A percentile compares a stretch with the other conserved stretches of the same genome.
phyloP scores from a whole-genome alignment of 2,113 vertebrate species.

The Cnemophilus loriae region DNA sequence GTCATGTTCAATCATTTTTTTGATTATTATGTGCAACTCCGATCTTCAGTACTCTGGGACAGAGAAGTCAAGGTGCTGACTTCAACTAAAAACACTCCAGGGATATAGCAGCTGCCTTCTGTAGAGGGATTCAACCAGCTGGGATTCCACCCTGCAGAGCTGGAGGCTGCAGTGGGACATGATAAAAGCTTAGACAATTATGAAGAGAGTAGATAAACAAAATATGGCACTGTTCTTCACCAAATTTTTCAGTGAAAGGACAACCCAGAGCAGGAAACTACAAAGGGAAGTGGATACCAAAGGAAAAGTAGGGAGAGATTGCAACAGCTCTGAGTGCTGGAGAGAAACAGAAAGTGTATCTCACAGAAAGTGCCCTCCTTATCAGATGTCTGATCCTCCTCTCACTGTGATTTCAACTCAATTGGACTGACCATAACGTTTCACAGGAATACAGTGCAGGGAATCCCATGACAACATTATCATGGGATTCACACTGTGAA shows the following conservation, averaged over 20 bases:
- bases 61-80: neutral
- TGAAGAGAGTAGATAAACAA: neutral
- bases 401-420: neutral
- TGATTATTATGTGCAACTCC: neutral
- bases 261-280: neutral
- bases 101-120: neutral
- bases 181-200: neutral
- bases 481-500: neutral
- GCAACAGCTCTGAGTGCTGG: neutral
- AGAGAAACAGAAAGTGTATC: neutral
- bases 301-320: neutral
- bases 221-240: neutral
- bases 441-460: neutral
- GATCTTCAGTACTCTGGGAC: neutral
- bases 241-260: neutral
- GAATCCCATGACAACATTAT: neutral
- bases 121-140: neutral
- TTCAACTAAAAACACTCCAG: neutral
- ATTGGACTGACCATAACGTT: neutral
- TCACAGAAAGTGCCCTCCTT: neutral
- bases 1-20: neutral
- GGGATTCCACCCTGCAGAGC: neutral
- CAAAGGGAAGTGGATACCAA: neutral
- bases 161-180: neutral
- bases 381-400: neutral